These are phyloP conservation scores for Neostethus bicornis DNA, from an alignment of 2,797 vertebrate species.

Conservation along the genomic window DNA sequence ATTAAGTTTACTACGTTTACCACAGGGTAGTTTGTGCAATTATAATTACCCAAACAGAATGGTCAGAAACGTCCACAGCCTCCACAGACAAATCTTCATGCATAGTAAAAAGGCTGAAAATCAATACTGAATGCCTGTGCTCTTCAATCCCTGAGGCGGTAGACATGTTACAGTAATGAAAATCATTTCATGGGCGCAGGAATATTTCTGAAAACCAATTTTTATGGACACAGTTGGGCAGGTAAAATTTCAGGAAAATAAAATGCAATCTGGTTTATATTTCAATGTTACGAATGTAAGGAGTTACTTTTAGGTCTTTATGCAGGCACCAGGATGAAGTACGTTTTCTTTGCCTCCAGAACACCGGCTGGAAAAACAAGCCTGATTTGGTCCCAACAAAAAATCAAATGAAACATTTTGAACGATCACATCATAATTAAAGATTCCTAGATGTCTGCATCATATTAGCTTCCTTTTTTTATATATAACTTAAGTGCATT, in stretches of 20 bases:
- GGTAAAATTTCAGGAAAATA: background rate
- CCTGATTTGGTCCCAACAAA: constrained; percentile 54
- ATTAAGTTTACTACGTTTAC: too few species aligned
- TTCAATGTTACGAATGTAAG: too few species aligned
- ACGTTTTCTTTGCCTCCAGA: too few species aligned
- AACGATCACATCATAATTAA: constrained; percentile 48
- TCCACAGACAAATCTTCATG: background rate
- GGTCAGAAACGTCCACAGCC: background rate
- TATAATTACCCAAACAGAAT: background rate
- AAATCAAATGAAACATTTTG: constrained; percentile 31
- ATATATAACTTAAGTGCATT: too few species aligned
- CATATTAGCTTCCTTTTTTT: too few species aligned
- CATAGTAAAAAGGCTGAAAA: background rate
- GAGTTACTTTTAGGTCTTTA: too few species aligned
- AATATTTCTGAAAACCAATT: background rate
- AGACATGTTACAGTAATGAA: background rate
- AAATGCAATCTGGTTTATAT: background rate
- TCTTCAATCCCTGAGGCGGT: background rate
- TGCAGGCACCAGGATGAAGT: too few species aligned
- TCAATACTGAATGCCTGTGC: background rate
- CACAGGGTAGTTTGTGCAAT: too few species aligned
- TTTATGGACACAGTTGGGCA: background rate
- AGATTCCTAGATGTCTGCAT: constrained; percentile 37
- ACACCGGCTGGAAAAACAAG: constrained; percentile 21
- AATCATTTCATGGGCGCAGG: background rate